Conservation (phyloP, 2,888 invertebrate species). For the Liposcelis brunnea region DNA sequence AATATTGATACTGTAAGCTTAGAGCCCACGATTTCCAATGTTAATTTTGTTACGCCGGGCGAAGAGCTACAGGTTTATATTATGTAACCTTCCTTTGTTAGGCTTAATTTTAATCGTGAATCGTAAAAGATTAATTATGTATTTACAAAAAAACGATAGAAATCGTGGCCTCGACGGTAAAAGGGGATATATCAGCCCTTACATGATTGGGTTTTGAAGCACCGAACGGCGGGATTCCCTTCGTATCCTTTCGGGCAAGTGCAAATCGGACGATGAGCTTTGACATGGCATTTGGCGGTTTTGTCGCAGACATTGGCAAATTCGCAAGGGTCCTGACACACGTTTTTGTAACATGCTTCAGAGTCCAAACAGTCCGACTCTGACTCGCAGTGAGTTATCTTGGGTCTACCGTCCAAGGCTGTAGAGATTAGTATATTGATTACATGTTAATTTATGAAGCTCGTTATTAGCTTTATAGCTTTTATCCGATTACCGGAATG, state of each 20-base stretch:
- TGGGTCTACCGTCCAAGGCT: conserved; percentile 12
- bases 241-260: conserved; percentile 62
- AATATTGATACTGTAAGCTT: too few species aligned
- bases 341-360: conserved; percentile 43
- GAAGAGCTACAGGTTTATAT: too few species aligned
- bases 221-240: conserved; percentile 66
- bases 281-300: conserved; percentile 24
- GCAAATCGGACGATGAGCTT: conserved; percentile 24
- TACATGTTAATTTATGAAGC: too few species aligned
- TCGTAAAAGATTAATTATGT: too few species aligned
- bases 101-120: too few species aligned
- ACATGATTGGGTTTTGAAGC: conserved; percentile 58
- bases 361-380: conserved; percentile 43
- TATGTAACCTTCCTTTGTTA: too few species aligned
- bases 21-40: conserved; percentile 5
- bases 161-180: too few species aligned
- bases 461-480: too few species aligned
- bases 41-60: background rate
- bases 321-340: conserved; percentile 44
- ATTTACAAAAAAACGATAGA: too few species aligned
- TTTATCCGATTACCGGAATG: too few species aligned
- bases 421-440: background rate
- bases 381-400: conserved; percentile 32
- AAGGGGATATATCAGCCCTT: conserved; percentile 28
- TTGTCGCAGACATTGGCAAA: conserved; percentile 24